A percentile compares a stretch with the other conserved stretches of the same genome.
phyloP scores from a whole-genome alignment of 2,113 vertebrate genomes.

The Struthio camelus region DNA sequence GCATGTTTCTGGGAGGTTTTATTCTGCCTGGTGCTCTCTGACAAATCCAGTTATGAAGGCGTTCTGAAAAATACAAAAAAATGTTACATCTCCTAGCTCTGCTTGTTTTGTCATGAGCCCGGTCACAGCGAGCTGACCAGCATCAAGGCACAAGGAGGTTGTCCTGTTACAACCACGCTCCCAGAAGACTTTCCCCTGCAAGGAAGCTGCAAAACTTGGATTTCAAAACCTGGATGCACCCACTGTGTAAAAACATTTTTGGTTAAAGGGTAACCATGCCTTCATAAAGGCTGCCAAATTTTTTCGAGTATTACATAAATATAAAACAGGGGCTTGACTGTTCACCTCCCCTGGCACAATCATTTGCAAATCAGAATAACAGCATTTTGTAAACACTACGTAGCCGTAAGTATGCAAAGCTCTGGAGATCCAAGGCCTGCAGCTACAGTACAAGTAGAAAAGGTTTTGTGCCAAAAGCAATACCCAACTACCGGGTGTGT shows the following conservation, averaged over 20 bases:
- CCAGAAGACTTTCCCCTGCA: neutral
- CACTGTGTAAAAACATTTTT: neutral
- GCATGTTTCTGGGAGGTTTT: neutral
- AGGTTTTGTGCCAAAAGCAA: neutral
- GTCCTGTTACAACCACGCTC: accelerated
- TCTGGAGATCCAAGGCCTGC: neutral
- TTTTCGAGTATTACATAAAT: neutral
- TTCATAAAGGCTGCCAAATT: neutral
- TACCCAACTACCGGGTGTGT: neutral
- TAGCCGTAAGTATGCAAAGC: neutral
- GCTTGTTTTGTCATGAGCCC: neutral
- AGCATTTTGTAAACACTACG: neutral
- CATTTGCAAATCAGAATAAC: neutral
- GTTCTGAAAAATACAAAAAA: neutral
- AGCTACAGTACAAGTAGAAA: neutral
- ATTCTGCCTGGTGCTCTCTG: neutral
- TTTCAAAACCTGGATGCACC: neutral
- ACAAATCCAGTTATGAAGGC: neutral
- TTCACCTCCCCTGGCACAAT: neutral
- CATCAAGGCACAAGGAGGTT: neutral
- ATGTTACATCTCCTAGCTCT: neutral
- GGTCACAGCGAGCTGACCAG: neutral
- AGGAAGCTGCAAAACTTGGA: neutral
- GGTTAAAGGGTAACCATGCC: neutral
- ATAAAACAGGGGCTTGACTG: neutral